phyloP scores from a whole-genome alignment of 2,888 invertebrate species.

The Parnassius smintheus region DNA sequence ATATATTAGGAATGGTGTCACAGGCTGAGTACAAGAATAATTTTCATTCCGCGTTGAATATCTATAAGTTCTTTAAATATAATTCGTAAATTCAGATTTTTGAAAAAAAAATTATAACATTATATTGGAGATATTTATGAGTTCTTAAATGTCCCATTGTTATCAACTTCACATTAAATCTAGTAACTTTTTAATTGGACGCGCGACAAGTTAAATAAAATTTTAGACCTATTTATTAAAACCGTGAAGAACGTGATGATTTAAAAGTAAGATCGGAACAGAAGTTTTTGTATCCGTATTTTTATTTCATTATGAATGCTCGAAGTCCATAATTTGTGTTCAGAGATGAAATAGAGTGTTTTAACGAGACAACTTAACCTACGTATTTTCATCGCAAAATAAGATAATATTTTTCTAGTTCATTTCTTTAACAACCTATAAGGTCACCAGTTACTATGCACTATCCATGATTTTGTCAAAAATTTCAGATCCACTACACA shows the following conservation, averaged over 20 bases:
- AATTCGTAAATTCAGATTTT: too few species aligned
- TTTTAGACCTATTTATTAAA: constrained; percentile 20
- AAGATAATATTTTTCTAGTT: too few species aligned
- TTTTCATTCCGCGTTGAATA: too few species aligned
- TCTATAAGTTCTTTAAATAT: too few species aligned
- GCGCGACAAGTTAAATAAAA: constrained; percentile 7
- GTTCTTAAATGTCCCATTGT: too few species aligned
- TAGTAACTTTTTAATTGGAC: constrained; percentile 18
- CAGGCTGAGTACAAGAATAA: too few species aligned
- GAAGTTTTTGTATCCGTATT: constrained; percentile 8
- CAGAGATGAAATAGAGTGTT: constrained; percentile 1
- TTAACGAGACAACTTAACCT: constrained; percentile 5
- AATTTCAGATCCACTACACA: too few species aligned
- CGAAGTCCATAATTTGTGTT: constrained; percentile 5
- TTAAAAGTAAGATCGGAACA: constrained; percentile 6
- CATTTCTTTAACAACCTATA: too few species aligned
- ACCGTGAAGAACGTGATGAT: constrained; percentile 18
- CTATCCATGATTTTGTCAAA: too few species aligned
- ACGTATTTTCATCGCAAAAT: background rate
- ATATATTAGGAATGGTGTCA: background rate
- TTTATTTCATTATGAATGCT: constrained; percentile 14
- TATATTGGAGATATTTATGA: too few species aligned
- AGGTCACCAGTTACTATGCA: too few species aligned
- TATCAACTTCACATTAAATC: background rate
- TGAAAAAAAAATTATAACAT: too few species aligned